phyloP scores from a whole-genome alignment of 2,797 vertebrate species.

The Tarsius wallacei region DNA sequence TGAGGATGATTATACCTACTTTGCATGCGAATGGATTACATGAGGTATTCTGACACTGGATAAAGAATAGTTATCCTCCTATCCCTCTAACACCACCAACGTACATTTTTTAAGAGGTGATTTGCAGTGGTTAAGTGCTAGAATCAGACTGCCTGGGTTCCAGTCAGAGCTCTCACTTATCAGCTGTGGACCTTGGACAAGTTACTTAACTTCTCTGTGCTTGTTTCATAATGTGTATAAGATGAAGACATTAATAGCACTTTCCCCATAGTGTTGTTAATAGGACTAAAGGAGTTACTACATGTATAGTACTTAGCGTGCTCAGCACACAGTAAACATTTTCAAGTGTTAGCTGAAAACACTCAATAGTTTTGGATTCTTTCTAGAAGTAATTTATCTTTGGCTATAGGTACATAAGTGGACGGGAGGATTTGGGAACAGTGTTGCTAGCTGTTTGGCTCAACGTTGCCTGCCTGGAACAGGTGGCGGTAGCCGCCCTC shows the following conservation, averaged over 20 bases:
- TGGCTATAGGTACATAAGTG: background rate
- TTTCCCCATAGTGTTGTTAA: background rate
- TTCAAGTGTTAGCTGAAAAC: background rate
- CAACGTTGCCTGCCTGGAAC: background rate
- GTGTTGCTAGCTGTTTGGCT: conserved; percentile 13
- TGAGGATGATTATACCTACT: background rate
- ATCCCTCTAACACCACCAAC: background rate
- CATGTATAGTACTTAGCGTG: background rate
- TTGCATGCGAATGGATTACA: conserved; percentile 17
- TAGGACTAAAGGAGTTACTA: background rate
- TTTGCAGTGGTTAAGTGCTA: background rate
- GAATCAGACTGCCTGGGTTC: background rate
- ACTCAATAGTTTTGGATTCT: conserved; percentile 12
- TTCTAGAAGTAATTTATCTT: conserved; percentile 24
- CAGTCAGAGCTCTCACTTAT: conserved; percentile 10
- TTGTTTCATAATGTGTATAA: background rate
- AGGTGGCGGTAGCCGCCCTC: background rate
- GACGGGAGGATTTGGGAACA: background rate
- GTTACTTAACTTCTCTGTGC: conserved; percentile 26
- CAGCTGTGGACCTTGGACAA: background rate
- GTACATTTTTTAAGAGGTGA: background rate
- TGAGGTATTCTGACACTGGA: background rate
- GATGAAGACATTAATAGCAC: background rate
- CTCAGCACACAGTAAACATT: background rate
- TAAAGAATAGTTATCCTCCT: conserved; percentile 16